These are phyloP conservation scores for Sclerurus mexicanus DNA, from an alignment of 2,113 vertebrate genomes.

Conservation along the genomic window DNA sequence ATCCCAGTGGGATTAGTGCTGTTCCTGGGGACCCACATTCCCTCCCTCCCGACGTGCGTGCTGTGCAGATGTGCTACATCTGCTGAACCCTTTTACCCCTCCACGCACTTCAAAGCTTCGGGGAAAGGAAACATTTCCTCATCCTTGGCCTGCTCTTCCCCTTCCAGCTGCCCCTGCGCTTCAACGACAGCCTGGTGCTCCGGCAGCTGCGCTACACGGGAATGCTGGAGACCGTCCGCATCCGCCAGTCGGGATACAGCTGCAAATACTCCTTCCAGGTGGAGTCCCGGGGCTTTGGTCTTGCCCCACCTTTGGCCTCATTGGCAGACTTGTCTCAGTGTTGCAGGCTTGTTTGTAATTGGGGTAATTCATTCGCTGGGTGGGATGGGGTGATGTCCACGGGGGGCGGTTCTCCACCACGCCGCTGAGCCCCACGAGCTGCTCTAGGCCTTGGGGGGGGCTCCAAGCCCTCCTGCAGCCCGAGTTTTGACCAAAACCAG, in stretches of 20 bases:
- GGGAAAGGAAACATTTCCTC: neutral
- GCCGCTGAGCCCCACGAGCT: neutral
- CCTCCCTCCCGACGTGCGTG: rapidly evolving
- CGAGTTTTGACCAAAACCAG: neutral
- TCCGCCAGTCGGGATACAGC: constrained; percentile 95
- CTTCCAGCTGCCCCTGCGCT: constrained; percentile 89
- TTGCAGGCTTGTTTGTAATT: neutral
- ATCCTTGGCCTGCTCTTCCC: neutral
- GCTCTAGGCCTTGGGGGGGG: neutral
- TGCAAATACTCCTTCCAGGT: constrained; percentile 96
- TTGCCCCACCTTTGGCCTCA: neutral
- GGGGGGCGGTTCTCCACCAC: no score
- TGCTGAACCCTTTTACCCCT: neutral
- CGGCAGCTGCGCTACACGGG: constrained; percentile 96
- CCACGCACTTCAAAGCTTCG: neutral
- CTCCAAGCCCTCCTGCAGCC: rapidly evolving
- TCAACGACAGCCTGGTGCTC: constrained; percentile 90
- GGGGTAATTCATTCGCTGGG: neutral
- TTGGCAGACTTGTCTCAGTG: neutral
- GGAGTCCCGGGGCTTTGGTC: neutral
- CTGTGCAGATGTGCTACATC: neutral
- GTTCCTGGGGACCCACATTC: neutral
- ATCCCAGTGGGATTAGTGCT: neutral
- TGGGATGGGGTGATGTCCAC: neutral
- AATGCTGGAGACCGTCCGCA: constrained; percentile 97